phyloP scores from a whole-genome alignment of 2,113 vertebrate genomes.

The Natator depressus region DNA sequence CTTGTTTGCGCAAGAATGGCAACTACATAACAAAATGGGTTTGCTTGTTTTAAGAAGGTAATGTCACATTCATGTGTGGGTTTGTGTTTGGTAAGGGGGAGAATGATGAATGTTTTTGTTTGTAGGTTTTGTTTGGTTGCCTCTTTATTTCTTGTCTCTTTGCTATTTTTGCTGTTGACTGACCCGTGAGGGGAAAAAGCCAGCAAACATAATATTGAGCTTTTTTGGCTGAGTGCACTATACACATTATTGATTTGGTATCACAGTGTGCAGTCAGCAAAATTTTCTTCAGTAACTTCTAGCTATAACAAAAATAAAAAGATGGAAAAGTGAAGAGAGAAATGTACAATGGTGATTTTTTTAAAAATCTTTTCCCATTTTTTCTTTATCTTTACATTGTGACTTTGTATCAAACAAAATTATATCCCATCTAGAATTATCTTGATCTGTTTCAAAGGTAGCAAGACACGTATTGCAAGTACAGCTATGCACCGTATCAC shows the following conservation, averaged over 20 bases:
- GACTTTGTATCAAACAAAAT: not conserved
- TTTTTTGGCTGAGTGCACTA: not conserved
- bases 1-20: not conserved
- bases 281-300: constrained; percentile 8
- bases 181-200: constrained; percentile 23
- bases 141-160: constrained; percentile 7
- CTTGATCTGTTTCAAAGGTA: not conserved
- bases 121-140: not conserved
- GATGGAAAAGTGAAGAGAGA: not conserved
- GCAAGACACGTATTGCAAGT: not conserved
- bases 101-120: not conserved
- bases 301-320: constrained; percentile 1
- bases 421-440: not conserved
- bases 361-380: not conserved
- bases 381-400: not conserved
- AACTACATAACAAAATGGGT: not conserved
- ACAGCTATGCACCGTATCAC: too few species aligned
- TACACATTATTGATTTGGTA: not conserved
- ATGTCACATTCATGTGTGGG: not conserved
- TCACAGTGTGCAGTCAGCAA: constrained; percentile 1
- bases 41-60: not conserved
- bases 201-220: constrained; percentile 19
- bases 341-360: not conserved
- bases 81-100: not conserved
- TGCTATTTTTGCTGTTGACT: constrained; percentile 38